Conservation (phyloP, 2,888 invertebrate species). For the Leptogaster cylindrica region DNA sequence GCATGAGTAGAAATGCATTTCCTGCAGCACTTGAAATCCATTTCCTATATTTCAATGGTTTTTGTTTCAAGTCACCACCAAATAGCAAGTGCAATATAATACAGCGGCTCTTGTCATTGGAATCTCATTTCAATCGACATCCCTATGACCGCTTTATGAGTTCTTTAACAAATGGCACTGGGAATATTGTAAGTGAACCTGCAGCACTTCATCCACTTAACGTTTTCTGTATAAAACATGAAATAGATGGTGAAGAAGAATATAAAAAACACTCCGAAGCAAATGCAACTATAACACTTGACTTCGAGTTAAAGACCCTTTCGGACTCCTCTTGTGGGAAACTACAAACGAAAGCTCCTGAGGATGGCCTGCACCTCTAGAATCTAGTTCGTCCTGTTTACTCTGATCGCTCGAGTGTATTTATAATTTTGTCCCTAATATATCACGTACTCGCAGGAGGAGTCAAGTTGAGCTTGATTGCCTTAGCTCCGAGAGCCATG, state of each 20-base stretch:
- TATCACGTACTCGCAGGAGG: not conserved
- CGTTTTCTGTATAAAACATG: slow-evolving; percentile 7
- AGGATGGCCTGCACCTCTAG: no score
- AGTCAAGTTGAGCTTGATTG: no score
- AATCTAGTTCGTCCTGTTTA: slow-evolving; percentile 11
- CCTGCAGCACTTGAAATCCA: slow-evolving; percentile 37
- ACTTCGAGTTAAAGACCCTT: slow-evolving; percentile 11
- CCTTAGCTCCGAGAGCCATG: not conserved
- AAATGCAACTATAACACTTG: slow-evolving; percentile 31
- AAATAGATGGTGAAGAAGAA: not conserved
- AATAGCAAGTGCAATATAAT: not conserved
- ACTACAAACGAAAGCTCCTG: slow-evolving; percentile 9
- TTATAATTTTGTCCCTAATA: slow-evolving; percentile 13
- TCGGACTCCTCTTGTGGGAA: slow-evolving; percentile 4
- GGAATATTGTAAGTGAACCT: slow-evolving; percentile 20
- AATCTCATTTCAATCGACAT: slow-evolving; percentile 19
- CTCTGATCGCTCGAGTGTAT: slow-evolving; percentile 5
- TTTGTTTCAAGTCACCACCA: slow-evolving; percentile 26
- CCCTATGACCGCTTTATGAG: not conserved
- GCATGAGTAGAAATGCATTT: slow-evolving; percentile 33
- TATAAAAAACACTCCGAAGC: slow-evolving; percentile 11
- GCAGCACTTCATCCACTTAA: slow-evolving; percentile 33
- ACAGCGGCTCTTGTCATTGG: slow-evolving; percentile 9
- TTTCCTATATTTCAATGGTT: slow-evolving; percentile 28
- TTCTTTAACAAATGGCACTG: slow-evolving; percentile 5